Evolutionary conservation across 2,113 vertebrate genomes (phyloP).

Genomic region (Salvelinus fontinalis): DNA sequence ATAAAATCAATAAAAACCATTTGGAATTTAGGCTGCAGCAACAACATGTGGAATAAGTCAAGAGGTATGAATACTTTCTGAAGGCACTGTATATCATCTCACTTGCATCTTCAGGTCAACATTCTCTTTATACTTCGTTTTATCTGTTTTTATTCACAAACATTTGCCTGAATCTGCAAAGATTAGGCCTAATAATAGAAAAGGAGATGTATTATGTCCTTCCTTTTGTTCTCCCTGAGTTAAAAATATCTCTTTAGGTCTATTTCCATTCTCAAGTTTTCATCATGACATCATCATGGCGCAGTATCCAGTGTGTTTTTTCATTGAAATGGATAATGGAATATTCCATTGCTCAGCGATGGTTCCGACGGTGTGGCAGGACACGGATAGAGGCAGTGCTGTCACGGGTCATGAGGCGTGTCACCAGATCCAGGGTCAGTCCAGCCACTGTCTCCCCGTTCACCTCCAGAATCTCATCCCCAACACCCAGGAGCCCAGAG

Average conservation of each 20-base stretch:
- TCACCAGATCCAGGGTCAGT: conserved; percentile 81
- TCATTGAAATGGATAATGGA: neutral
- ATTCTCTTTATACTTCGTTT: no score
- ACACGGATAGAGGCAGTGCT: conserved; percentile 82
- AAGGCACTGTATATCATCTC: no score
- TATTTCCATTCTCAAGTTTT: neutral
- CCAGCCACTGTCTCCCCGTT: conserved; percentile 84
- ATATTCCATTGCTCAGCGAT: conserved; percentile 60
- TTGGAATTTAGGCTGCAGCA: no score
- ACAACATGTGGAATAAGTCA: no score
- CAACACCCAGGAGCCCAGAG: conserved; percentile 82
- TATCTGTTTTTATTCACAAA: no score
- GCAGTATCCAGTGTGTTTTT: no score
- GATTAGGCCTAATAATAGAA: no score
- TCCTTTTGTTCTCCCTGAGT: neutral
- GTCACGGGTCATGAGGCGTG: conserved; percentile 75
- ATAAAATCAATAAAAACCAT: no score
- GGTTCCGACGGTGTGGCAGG: conserved; percentile 78
- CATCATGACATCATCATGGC: neutral
- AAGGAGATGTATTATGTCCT: neutral
- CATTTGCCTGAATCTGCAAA: no score
- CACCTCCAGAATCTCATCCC: conserved; percentile 93
- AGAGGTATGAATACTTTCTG: no score
- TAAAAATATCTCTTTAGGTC: neutral
- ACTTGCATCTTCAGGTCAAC: no score